Evolutionary conservation across 2,113 vertebrate species (phyloP).

Genomic region (Rhinopomastus cyanomelas): DNA sequence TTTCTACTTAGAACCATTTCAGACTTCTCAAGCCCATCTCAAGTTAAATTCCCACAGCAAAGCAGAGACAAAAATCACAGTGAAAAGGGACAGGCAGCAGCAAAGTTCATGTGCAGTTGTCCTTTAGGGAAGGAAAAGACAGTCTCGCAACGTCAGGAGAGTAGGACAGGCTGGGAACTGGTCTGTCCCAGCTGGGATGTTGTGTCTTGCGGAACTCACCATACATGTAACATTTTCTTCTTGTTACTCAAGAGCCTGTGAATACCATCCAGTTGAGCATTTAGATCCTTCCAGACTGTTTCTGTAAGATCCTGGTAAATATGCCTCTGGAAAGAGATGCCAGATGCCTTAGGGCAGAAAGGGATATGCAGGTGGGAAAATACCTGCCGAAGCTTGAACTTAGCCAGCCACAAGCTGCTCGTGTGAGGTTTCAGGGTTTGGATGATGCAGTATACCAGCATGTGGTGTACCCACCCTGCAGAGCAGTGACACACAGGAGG

Average conservation of each 20-base stretch:
- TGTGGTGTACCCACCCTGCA: background rate
- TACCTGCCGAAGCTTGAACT: background rate
- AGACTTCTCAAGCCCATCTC: background rate
- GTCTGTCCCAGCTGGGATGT: background rate
- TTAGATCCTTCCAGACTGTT: background rate
- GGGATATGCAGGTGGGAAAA: background rate
- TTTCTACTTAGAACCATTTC: background rate
- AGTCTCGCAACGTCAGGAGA: background rate
- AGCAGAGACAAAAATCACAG: background rate
- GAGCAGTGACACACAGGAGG: background rate
- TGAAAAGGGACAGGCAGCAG: background rate
- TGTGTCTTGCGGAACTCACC: background rate
- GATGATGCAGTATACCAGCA: background rate
- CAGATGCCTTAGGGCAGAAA: background rate
- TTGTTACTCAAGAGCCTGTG: background rate
- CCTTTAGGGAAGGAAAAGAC: background rate
- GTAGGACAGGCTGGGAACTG: background rate
- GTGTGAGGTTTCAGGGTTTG: background rate
- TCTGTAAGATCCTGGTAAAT: background rate
- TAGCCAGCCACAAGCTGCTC: background rate
- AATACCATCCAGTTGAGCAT: background rate
- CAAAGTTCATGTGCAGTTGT: background rate
- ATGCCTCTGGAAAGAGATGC: background rate
- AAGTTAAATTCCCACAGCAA: background rate
- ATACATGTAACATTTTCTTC: background rate